These are phyloP conservation scores for Astyanax mexicanus DNA, from an alignment of 2,797 vertebrate species.

Conservation along the genomic window DNA sequence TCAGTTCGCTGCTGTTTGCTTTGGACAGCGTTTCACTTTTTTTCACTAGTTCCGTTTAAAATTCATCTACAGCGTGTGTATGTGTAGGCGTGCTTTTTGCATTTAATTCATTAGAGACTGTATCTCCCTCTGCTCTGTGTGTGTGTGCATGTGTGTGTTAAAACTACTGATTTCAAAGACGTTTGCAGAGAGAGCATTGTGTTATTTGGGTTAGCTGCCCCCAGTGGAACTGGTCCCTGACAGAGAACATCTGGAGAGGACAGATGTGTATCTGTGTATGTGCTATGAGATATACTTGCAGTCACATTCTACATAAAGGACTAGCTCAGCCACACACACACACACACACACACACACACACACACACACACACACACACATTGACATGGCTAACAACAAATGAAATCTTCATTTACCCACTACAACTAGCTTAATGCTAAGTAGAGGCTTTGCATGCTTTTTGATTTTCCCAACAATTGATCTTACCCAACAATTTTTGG, in stretches of 20 bases:
- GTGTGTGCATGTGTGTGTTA: background rate
- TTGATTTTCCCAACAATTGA: too few species aligned
- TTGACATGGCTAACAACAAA: background rate
- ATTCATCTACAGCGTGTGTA: background rate
- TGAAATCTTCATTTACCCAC: background rate
- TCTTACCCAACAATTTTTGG: too few species aligned
- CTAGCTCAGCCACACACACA: background rate
- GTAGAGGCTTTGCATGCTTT: background rate
- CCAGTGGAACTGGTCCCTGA: constrained; percentile 25
- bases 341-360: too few species aligned
- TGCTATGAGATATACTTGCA: background rate
- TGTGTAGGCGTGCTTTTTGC: background rate
- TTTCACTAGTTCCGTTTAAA: constrained; percentile 4
- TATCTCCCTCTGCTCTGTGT: background rate
- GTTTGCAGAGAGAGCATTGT: constrained; percentile 3
- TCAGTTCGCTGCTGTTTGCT: constrained; percentile 61
- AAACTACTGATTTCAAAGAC: constrained; percentile 10
- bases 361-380: too few species aligned
- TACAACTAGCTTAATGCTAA: background rate
- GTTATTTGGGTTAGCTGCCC: constrained; percentile 35
- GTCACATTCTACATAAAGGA: background rate
- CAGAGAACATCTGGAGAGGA: constrained; percentile 45
- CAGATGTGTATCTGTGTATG: constrained; percentile 11
- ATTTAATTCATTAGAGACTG: background rate
- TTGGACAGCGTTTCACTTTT: constrained; percentile 54